phyloP scores from a whole-genome alignment of 2,888 invertebrate genomes.

The Scaptomyza polygonia region DNA sequence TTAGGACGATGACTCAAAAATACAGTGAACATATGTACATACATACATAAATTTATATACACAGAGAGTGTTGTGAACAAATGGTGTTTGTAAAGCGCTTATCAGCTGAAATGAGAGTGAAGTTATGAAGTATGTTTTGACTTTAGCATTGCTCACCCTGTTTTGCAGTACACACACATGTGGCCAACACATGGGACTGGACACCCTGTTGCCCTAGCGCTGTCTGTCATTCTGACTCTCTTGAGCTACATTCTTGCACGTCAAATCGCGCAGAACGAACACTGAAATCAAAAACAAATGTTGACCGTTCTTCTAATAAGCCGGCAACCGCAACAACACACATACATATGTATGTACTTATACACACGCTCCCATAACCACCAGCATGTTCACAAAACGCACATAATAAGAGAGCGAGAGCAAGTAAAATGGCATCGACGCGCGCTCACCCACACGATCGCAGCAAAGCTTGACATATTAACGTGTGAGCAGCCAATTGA shows the following conservation, averaged over 20 bases:
- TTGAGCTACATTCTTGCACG: slow-evolving; percentile 72
- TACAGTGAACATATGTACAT: slow-evolving; percentile 18
- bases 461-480: slow-evolving; percentile 62
- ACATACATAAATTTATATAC: slow-evolving; percentile 1
- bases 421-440: slow-evolving; percentile 30
- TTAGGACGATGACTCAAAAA: slow-evolving; percentile 76
- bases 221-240: slow-evolving; percentile 21
- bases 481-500: slow-evolving; percentile 66
- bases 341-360: too few species aligned
- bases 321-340: slow-evolving; percentile 52
- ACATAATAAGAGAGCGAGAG: slow-evolving; percentile 11
- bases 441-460: slow-evolving; percentile 67
- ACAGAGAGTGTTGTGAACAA: slow-evolving; percentile 1
- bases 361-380: not conserved
- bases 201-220: slow-evolving; percentile 62
- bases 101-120: slow-evolving; percentile 62
- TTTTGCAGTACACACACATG: slow-evolving; percentile 34
- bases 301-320: slow-evolving; percentile 72
- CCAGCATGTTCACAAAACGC: slow-evolving; percentile 6
- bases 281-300: slow-evolving; percentile 75
- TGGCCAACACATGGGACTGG: slow-evolving; percentile 47
- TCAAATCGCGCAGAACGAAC: slow-evolving; percentile 60
- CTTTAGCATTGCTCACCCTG: slow-evolving; percentile 38
- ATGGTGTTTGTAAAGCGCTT: slow-evolving; percentile 56
- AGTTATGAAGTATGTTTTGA: slow-evolving; percentile 23